phyloP scores from a whole-genome alignment of 2,797 vertebrate species.

The Phaenicophaeus curvirostris region DNA sequence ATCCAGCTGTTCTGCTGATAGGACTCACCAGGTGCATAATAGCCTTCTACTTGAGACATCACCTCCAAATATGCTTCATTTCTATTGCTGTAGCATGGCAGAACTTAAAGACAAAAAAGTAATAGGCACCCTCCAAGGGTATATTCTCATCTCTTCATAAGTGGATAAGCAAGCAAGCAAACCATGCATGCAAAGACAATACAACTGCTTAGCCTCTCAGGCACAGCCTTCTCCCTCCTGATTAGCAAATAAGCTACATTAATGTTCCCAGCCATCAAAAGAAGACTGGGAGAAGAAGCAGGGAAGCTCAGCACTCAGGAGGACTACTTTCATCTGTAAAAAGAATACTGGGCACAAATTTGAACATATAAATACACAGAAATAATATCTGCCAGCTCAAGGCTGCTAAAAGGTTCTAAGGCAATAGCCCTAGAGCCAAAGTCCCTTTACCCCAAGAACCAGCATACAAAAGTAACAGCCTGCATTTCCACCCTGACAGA shows the following conservation, averaged over 20 bases:
- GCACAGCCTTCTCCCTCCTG: neutral
- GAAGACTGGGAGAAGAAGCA: neutral
- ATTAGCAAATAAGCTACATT: neutral
- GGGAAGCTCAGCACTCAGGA: neutral
- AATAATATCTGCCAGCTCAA: neutral
- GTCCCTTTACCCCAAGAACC: neutral
- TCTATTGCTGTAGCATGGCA: neutral
- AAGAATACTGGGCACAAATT: neutral
- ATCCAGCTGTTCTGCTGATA: constrained; percentile 64
- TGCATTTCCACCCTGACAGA: neutral
- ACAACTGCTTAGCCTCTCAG: neutral
- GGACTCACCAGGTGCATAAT: constrained; percentile 61
- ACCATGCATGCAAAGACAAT: neutral
- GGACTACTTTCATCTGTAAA: neutral
- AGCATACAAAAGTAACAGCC: neutral
- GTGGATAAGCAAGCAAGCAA: neutral
- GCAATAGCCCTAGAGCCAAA: neutral
- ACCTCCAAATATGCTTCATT: constrained; percentile 16
- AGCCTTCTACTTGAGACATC: constrained; percentile 28
- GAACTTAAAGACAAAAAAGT: constrained; percentile 15
- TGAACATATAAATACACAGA: neutral
- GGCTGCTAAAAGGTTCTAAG: neutral
- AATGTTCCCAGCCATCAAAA: constrained; percentile 6
- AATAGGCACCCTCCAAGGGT: neutral
- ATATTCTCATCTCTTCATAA: neutral